Conservation (phyloP, 1,140 invertebrate genomes). For the Apocrypta bakeri region DNA sequence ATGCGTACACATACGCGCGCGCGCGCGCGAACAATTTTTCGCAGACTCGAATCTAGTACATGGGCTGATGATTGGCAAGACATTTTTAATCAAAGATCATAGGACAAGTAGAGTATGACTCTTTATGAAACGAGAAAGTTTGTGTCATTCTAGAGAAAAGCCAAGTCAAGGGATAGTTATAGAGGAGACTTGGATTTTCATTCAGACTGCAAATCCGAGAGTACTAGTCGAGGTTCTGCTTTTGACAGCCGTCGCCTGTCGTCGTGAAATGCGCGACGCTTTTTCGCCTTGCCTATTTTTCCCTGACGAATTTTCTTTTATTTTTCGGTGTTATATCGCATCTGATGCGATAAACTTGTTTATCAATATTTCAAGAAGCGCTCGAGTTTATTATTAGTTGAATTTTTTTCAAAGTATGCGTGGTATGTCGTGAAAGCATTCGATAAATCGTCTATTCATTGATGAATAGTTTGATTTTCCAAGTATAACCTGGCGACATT, state of each 20-base stretch:
- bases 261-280: too few relatives aligned
- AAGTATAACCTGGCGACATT: not conserved
- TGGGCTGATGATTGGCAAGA: not conserved
- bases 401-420: too few relatives aligned
- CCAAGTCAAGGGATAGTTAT: not conserved
- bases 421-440: too few relatives aligned
- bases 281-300: too few relatives aligned
- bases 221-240: not conserved
- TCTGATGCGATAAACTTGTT: not conserved
- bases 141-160: too few relatives aligned
- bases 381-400: too few relatives aligned
- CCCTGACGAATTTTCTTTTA: not conserved
- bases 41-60: slow-evolving; percentile 43
- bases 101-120: too few relatives aligned
- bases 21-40: slow-evolving; percentile 39
- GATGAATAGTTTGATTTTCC: not conserved
- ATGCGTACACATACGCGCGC: slow-evolving; percentile 40
- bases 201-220: slow-evolving; percentile 40
- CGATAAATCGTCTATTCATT: too few relatives aligned
- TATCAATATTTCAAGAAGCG: not conserved
- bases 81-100: not conserved
- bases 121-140: too few relatives aligned
- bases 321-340: too few relatives aligned
- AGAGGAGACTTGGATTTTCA: slow-evolving; percentile 52
- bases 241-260: not conserved